Conservation (phyloP, 2,797 vertebrate species). For the Megalops cyprinoides region DNA sequence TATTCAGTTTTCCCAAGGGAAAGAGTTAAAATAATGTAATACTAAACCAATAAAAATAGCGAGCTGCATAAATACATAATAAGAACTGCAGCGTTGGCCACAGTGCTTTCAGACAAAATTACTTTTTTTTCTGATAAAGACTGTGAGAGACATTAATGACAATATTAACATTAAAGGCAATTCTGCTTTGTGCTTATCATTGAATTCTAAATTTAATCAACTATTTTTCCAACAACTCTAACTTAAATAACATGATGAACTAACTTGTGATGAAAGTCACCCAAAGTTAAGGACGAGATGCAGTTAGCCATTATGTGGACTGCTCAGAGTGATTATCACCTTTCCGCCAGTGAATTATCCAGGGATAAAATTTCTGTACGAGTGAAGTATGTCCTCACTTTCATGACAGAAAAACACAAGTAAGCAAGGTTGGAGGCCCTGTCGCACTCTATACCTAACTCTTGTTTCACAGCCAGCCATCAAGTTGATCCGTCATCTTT, state of each 20-base stretch:
- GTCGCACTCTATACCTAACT: neutral
- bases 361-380: too few species aligned
- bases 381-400: too few species aligned
- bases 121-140: neutral
- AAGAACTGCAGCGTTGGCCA: neutral
- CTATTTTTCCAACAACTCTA: neutral
- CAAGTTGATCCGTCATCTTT: neutral
- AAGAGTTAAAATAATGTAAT: too few species aligned
- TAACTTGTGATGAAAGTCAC: too few species aligned
- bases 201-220: slow-evolving; percentile 11
- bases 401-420: neutral
- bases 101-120: neutral
- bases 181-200: neutral
- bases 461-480: neutral
- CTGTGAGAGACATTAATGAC: neutral
- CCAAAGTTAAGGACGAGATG: too few species aligned
- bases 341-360: too few species aligned
- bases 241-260: too few species aligned
- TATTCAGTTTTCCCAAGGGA: too few species aligned
- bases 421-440: neutral
- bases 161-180: too few species aligned
- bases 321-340: too few species aligned
- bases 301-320: too few species aligned
- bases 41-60: neutral
- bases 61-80: neutral